Conservation (phyloP, 2,113 vertebrate species). For the Lathamus discolor region DNA sequence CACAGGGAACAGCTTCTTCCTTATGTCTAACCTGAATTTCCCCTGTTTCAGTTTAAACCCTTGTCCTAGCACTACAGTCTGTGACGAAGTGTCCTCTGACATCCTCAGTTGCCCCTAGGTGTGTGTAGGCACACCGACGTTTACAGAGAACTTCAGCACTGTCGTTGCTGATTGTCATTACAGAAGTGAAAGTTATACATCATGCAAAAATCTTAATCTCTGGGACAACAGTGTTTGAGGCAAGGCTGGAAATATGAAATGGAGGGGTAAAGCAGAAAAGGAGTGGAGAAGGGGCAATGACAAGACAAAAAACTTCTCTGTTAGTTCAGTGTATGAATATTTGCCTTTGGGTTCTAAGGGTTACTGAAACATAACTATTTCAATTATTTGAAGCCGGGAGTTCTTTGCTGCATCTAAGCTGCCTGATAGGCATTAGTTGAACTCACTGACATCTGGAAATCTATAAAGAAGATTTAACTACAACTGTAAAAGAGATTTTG, state of each 20-base stretch:
- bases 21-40: neutral
- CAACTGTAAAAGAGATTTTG: neutral
- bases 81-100: neutral
- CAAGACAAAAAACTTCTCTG: neutral
- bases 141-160: neutral
- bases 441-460: neutral
- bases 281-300: neutral
- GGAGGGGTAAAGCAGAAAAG: neutral
- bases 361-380: neutral
- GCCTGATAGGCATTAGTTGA: neutral
- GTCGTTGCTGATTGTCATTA: neutral
- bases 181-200: neutral
- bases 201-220: neutral
- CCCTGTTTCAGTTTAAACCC: neutral
- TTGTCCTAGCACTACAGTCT: neutral
- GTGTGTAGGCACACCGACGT: neutral
- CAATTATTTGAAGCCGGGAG: neutral
- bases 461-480: neutral
- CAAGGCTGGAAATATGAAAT: neutral
- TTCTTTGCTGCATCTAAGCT: slow-evolving; percentile 14
- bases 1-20: neutral
- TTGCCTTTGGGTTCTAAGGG: neutral
- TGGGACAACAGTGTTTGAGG: neutral
- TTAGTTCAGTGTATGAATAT: neutral
- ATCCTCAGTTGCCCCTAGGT: neutral